Evolutionary conservation across 2,797 vertebrate species (phyloP), one percentile per base, ranked within the genome.

Genomic region (Micropoecilia bifurca): DNA sequence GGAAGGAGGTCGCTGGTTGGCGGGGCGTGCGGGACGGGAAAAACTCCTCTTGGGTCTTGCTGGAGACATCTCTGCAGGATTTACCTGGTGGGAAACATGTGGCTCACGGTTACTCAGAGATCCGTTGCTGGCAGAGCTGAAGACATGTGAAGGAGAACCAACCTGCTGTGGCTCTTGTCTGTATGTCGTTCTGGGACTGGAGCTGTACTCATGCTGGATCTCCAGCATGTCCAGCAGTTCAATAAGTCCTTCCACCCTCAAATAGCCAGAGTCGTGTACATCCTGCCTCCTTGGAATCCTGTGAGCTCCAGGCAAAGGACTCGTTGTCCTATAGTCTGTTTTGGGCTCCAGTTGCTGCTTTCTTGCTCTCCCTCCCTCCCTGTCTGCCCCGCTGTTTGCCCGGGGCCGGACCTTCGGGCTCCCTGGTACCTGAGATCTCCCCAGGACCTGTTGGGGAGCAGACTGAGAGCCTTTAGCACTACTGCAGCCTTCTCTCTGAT

Each of bases 1-100:
- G 88, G 98, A 99, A 16, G 99, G 99, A 59, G 97, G 96, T 45
- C 99, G 96, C 76, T 97, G 97, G 90, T 98, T 98, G 84, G 97
- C 96, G 71, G 98, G 99, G 77, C 97, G 96, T 22, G 98, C 96
- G 0, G 99, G 99, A 74, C 99, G 97, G 69, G 97, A 97, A 94
- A 99, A 99, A 79, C 93, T 96, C 92, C 94, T 97, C 57, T 88
- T 95, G 48, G 83, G 87, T 7, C 92, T 80, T 39, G 47, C 82
- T 50, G 88, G 73, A 50, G 91, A 89, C 47, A 81, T 71, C 71
- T 94, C 90, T 1, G 39, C 74, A n/a, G 86, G 39, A 61, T 90
- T 94, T 71, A 81, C 83, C 96, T 96, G 77, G 6, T 79, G 20
- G 20, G 46, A 84, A 55, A 80, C 71, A 79, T 14, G 47, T 18